phyloP scores from a whole-genome alignment of 2,113 vertebrate genomes.

The Epinephelus lanceolatus region DNA sequence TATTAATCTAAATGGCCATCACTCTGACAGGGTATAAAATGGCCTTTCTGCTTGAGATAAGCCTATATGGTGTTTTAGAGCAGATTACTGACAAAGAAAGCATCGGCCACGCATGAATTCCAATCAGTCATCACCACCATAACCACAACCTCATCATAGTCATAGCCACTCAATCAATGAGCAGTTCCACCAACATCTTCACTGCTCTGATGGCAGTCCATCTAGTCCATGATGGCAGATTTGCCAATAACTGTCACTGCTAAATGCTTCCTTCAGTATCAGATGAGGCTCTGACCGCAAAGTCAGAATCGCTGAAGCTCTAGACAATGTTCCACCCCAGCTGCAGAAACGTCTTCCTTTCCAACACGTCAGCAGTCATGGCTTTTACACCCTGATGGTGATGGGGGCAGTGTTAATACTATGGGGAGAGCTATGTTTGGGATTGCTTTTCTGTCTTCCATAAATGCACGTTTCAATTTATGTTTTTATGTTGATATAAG shows the following conservation, averaged over 20 bases:
- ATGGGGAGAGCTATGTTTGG: background rate
- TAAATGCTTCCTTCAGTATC: background rate
- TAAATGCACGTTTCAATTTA: background rate
- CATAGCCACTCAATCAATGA: background rate
- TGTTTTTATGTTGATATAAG: background rate
- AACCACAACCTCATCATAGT: background rate
- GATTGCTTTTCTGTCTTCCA: background rate
- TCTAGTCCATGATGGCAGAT: background rate
- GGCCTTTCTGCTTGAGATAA: constrained; percentile 40
- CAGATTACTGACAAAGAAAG: constrained; percentile 39
- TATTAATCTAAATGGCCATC: constrained; percentile 34
- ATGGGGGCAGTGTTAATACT: constrained; percentile 84
- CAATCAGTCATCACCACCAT: constrained; percentile 7
- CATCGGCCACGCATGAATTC: constrained; percentile 25
- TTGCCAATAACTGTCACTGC: constrained; percentile 3
- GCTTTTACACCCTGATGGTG: constrained; percentile 85
- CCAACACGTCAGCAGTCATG: constrained; percentile 85
- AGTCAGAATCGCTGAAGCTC: constrained; percentile 91
- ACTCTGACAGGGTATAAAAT: constrained; percentile 50
- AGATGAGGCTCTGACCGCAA: constrained; percentile 83
- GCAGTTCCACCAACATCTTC: background rate
- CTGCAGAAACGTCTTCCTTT: constrained; percentile 90
- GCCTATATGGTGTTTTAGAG: constrained; percentile 37
- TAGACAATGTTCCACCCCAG: constrained; percentile 91
- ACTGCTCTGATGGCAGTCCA: background rate